phyloP scores from a whole-genome alignment of 2,888 invertebrate species.

The Auanema freiburgensis region DNA sequence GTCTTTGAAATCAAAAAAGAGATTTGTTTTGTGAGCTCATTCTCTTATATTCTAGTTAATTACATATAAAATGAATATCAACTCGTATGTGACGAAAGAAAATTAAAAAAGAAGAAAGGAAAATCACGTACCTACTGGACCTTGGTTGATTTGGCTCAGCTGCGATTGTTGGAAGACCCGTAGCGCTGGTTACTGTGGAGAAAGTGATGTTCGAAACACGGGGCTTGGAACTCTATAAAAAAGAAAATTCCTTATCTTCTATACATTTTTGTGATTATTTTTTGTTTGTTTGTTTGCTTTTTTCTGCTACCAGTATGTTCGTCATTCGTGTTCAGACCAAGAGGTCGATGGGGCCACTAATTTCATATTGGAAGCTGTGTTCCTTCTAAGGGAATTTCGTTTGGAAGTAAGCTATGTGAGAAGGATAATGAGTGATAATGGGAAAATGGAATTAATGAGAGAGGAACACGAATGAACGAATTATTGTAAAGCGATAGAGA shows the following conservation, averaged over 20 bases:
- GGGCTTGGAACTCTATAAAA: slow-evolving; percentile 60
- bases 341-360: too few species aligned
- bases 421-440: too few species aligned
- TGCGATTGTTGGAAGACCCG: slow-evolving; percentile 72
- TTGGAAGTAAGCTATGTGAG: too few species aligned
- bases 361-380: too few species aligned
- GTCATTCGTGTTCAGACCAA: too few species aligned
- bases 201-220: slow-evolving; percentile 66
- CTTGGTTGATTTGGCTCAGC: slow-evolving; percentile 69
- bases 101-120: slow-evolving; percentile 8
- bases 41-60: slow-evolving; percentile 4
- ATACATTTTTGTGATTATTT: not conserved
- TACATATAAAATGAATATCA: not conserved
- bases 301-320: too few species aligned
- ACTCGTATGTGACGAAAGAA: slow-evolving; percentile 2
- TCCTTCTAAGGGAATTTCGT: too few species aligned
- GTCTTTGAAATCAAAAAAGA: not conserved
- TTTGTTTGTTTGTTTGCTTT: too few species aligned
- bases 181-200: slow-evolving; percentile 69
- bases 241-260: not conserved
- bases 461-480: too few species aligned
- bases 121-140: slow-evolving; percentile 32
- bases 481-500: too few species aligned
- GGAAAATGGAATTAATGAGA: too few species aligned
- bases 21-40: slow-evolving; percentile 1